phyloP scores from a whole-genome alignment of 2,797 vertebrate species.

The Arrhamphus sclerolepis region DNA sequence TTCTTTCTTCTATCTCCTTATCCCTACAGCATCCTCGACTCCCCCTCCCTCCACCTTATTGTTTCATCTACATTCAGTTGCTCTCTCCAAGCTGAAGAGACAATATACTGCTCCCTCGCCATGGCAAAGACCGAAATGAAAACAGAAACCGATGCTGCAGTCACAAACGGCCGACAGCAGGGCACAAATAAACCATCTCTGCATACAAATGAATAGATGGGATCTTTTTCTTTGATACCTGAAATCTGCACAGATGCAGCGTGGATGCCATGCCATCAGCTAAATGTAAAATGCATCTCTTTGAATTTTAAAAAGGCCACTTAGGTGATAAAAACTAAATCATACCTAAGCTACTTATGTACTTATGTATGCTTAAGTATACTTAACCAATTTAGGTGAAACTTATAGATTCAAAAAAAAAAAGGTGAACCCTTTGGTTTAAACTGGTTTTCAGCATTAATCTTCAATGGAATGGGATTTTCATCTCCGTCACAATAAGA shows the following conservation, averaged over 20 bases:
- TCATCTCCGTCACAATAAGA: no score
- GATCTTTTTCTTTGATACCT: constrained; percentile 16
- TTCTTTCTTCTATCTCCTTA: no score
- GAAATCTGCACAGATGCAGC: constrained; percentile 37
- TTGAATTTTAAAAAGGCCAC: no score
- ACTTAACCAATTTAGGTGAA: no score
- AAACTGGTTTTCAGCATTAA: no score
- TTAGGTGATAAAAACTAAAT: no score
- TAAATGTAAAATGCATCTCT: background rate
- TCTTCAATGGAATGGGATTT: no score
- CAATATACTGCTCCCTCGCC: constrained; percentile 11
- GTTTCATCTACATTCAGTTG: constrained; percentile 22
- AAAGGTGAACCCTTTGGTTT: no score
- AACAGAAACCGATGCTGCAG: constrained; percentile 7
- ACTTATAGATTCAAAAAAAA: no score
- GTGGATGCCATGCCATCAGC: background rate
- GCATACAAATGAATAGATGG: constrained; percentile 43
- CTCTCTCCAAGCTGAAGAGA: constrained; percentile 16
- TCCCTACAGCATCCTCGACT: no score
- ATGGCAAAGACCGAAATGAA: constrained; percentile 1
- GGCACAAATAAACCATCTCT: background rate
- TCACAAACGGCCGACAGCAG: constrained; percentile 19
- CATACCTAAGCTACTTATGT: no score
- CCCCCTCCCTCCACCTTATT: constrained; percentile 1
- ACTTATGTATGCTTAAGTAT: no score